These are phyloP conservation scores for Odontophorus gujanensis DNA, from an alignment of 2,113 vertebrate species.

Conservation along the genomic window DNA sequence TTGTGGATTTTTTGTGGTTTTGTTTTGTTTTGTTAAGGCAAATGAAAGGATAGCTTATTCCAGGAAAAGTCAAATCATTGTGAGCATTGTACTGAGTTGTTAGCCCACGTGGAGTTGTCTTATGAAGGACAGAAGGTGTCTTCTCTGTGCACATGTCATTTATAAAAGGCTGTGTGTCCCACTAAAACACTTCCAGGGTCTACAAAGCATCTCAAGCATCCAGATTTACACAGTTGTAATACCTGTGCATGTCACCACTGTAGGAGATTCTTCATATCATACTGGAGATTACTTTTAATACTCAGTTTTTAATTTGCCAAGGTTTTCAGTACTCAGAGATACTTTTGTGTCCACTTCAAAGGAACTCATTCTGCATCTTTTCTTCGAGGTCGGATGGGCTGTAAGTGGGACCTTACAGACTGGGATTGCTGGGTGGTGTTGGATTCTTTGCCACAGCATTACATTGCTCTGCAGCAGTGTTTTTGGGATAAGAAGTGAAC, in stretches of 20 bases:
- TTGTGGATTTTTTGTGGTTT: too few relatives aligned
- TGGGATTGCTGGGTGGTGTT: too few relatives aligned
- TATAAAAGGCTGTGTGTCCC: neutral
- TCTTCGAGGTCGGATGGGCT: neutral
- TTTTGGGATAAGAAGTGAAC: neutral
- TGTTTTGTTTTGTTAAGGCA: too few relatives aligned
- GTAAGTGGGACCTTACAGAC: neutral
- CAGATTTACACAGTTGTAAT: neutral
- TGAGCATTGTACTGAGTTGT: fast-evolving
- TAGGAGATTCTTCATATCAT: neutral
- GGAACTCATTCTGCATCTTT: neutral
- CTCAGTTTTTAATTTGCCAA: neutral
- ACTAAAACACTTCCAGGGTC: neutral
- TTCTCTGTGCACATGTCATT: neutral
- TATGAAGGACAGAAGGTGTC: neutral
- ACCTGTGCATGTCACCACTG: neutral
- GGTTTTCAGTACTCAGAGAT: neutral
- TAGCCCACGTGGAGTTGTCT: neutral
- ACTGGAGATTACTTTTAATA: neutral
- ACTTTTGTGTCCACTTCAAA: neutral
- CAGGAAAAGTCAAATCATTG: neutral
- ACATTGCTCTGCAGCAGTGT: neutral
- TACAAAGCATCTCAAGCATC: neutral
- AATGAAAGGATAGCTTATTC: neutral
- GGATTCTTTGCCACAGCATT: neutral